These are phyloP conservation scores for Zosterops japonicus DNA, from an alignment of 2,113 vertebrate genomes.

Conservation along the genomic window DNA sequence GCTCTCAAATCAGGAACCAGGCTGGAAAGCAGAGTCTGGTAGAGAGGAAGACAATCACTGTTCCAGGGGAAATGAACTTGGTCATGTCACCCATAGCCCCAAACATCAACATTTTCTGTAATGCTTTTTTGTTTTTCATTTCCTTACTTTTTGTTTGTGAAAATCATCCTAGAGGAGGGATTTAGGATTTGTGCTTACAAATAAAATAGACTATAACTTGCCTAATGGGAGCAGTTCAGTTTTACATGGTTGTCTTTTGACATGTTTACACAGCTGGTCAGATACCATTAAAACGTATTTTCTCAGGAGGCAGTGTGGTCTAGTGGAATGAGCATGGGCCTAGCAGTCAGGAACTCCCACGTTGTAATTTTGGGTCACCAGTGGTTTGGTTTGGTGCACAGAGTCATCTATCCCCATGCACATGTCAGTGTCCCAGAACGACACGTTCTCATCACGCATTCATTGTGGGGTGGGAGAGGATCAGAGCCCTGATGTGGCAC, in stretches of 20 bases:
- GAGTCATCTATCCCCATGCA: neutral
- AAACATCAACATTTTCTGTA: neutral
- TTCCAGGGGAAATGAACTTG: neutral
- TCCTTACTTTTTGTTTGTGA: conserved; percentile 1
- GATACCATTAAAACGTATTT: conserved; percentile 41
- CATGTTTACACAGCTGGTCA: conserved; percentile 67
- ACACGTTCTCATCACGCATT: accelerated
- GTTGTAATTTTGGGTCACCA: conserved; percentile 38
- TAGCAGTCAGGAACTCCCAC: conserved; percentile 56
- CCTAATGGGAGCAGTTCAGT: conserved; percentile 19
- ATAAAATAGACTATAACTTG: conserved; percentile 37
- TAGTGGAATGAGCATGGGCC: neutral
- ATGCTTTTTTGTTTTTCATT: neutral
- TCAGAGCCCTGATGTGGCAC: neutral
- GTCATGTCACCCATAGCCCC: neutral
- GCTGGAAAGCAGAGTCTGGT: neutral
- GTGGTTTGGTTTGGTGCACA: neutral
- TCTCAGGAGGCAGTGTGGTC: conserved; percentile 58
- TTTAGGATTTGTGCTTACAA: conserved; percentile 33
- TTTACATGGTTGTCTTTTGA: neutral
- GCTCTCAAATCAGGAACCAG: neutral
- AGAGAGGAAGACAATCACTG: neutral
- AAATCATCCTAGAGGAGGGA: conserved; percentile 1
- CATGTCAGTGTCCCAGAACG: neutral
- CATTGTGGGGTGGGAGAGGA: neutral